These are phyloP conservation scores for Hippocampus comes DNA, from an alignment of 2,113 vertebrate species.

Conservation along the genomic window DNA sequence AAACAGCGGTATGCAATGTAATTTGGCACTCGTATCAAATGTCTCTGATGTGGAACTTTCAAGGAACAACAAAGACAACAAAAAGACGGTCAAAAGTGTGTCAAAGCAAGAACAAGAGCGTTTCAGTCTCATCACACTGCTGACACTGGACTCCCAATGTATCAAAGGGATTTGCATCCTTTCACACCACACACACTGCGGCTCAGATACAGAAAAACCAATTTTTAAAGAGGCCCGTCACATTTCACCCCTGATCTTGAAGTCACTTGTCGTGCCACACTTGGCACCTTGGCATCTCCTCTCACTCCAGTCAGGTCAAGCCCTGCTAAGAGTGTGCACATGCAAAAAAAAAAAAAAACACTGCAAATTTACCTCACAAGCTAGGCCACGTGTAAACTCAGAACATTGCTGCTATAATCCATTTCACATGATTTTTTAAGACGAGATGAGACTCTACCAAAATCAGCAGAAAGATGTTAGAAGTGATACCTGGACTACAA, in stretches of 20 bases:
- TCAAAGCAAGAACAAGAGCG: slow-evolving; percentile 9
- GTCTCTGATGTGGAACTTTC: not conserved
- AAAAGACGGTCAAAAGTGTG: slow-evolving; percentile 1
- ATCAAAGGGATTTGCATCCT: slow-evolving; percentile 19
- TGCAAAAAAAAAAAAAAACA: too few species aligned
- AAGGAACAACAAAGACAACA: not conserved
- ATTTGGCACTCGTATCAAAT: slow-evolving; percentile 20
- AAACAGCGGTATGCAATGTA: not conserved
- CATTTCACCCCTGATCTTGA: slow-evolving; percentile 39
- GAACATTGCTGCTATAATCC: slow-evolving; percentile 47
- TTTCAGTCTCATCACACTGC: slow-evolving; percentile 45
- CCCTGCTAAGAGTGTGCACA: not conserved
- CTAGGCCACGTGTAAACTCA: slow-evolving; percentile 32
- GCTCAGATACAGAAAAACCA: slow-evolving; percentile 38
- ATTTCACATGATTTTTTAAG: slow-evolving; percentile 53
- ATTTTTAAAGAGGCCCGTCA: slow-evolving; percentile 42
- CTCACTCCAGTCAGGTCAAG: slow-evolving; percentile 20
- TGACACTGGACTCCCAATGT: slow-evolving; percentile 40
- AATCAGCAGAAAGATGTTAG: slow-evolving; percentile 2
- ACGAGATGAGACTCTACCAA: slow-evolving; percentile 24
- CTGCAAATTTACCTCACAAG: slow-evolving; percentile 20
- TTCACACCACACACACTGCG: slow-evolving; percentile 41
- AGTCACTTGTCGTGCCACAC: slow-evolving; percentile 26
- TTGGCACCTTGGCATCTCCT: slow-evolving; percentile 1
- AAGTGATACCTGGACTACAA: not conserved